These are phyloP conservation scores for Dryobotodes eremita DNA, from an alignment of 2,888 invertebrate genomes.

Conservation along the genomic window DNA sequence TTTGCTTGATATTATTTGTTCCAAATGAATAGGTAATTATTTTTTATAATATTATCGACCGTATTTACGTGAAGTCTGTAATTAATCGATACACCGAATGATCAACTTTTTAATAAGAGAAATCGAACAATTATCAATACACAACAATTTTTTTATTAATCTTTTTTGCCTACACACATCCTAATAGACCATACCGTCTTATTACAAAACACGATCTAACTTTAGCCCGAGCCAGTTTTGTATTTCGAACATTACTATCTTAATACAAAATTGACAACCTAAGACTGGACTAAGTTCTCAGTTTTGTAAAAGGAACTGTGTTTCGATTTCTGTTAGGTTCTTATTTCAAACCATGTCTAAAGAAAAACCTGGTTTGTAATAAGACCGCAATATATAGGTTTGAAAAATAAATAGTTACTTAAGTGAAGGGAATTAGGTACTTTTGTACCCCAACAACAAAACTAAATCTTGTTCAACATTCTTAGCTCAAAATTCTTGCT, in stretches of 20 bases:
- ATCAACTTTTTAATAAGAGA: neutral
- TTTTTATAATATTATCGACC: neutral
- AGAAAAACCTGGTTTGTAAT: too few relatives aligned
- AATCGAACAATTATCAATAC: neutral
- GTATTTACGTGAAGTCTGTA: neutral
- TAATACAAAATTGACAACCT: too few relatives aligned
- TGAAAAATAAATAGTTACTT: neutral
- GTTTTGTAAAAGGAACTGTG: too few relatives aligned
- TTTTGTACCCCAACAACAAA: constrained; percentile 24
- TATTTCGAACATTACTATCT: too few relatives aligned
- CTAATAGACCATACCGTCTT: too few relatives aligned
- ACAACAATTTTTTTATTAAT: neutral
- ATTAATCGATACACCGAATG: neutral
- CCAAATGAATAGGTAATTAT: too few relatives aligned
- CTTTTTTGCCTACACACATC: neutral
- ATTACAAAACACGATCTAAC: too few relatives aligned
- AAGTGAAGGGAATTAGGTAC: neutral
- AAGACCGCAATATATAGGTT: too few relatives aligned
- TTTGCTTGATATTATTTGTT: neutral
- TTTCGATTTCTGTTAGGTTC: too few relatives aligned
- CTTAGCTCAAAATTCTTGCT: neutral
- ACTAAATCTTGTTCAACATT: constrained; percentile 9
- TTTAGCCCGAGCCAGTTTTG: too few relatives aligned
- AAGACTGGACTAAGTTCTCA: too few relatives aligned
- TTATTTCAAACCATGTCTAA: too few relatives aligned